Evolutionary conservation across 2,113 vertebrate species (phyloP), one percentile per base, ranked within the genome.

Genomic region (Calonectris borealis): DNA sequence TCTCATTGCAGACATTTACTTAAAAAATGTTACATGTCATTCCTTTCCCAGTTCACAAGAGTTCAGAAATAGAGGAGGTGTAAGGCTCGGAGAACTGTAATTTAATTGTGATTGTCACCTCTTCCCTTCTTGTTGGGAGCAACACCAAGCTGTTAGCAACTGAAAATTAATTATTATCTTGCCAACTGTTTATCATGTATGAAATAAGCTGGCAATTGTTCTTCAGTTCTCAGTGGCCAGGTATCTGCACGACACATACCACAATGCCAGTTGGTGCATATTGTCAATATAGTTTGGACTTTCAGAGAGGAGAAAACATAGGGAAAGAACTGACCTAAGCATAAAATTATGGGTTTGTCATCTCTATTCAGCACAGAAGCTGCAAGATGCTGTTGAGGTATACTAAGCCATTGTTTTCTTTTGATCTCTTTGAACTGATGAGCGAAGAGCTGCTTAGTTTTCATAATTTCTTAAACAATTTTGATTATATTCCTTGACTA

Each of bases 381-480:
- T 76, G 16, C 26, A 49, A 51, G 16, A 46, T 51, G 29, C 57
- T 77, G 17, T 62, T 88, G 36, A 83, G 31, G 31, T 64, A 36
- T 25, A 25, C 16, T 69, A 40, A 78, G 21, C 18, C 12, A 22
- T 61, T 84, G 40, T 9, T 94, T 13, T 76, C 40, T 62, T 78
- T 90, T 75, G 38, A 64, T 64, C 4, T 49, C 19, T 71, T 64
- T 61, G 57, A 92, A 84, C 10, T 49, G 34, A 69, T 82, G 21
- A 40, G 20, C 2, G 3, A 86, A 84, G 38, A 79, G 19, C 49
- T 80, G 69, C 88, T 77, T 46, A 79, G 46, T 87, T 94, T 92
- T 81, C 15, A 21, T 84, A 68, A 93, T 94, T 93, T 68, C 66
- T 94, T 83, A 81, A 92, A 40, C 31, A 69, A 61, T 86, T 88